Percentiles rank a stretch among this genome's conserved stretches.
Evolutionary conservation across 2,797 vertebrate genomes (phyloP).

Genomic region (Argentina silus): DNA sequence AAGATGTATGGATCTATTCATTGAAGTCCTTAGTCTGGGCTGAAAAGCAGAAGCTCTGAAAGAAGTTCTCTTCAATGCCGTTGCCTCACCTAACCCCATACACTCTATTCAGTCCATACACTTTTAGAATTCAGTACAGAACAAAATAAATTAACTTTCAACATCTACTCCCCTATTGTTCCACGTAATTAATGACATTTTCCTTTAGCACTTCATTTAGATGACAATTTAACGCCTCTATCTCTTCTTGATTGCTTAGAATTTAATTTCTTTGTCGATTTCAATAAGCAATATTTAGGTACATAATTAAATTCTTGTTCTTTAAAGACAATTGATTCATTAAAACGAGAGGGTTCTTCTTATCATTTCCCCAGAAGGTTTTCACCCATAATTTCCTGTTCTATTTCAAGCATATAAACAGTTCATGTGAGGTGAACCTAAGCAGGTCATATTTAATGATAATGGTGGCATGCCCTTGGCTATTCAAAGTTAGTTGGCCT

Average conservation of each 20-base stretch:
- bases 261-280: conserved; percentile 78
- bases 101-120: conserved; percentile 10
- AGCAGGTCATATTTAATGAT: conserved; percentile 79
- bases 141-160: conserved; percentile 61
- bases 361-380: conserved; percentile 77
- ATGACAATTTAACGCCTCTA: conserved; percentile 68
- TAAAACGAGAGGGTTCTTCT: conserved; percentile 76
- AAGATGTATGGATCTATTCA: too few species aligned
- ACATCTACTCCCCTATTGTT: conserved; percentile 63
- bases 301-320: conserved; percentile 80
- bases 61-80: too few species aligned
- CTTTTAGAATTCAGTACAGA: conserved; percentile 55
- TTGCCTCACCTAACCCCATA: too few species aligned
- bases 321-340: conserved; percentile 82
- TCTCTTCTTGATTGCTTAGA: conserved; percentile 69
- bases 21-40: too few species aligned
- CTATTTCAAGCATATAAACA: conserved; percentile 74
- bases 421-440: conserved; percentile 70
- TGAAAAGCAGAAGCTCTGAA: too few species aligned
- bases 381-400: conserved; percentile 76
- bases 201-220: conserved; percentile 65
- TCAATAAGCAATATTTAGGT: conserved; percentile 79
- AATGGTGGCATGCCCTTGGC: conserved; percentile 70
- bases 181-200: conserved; percentile 71
- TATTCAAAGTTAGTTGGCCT: conserved; percentile 81